A percentile compares a stretch with the other conserved stretches of the same genome.
Conservation (phyloP, 2,888 invertebrate genomes). For the Beris morrisii region DNA sequence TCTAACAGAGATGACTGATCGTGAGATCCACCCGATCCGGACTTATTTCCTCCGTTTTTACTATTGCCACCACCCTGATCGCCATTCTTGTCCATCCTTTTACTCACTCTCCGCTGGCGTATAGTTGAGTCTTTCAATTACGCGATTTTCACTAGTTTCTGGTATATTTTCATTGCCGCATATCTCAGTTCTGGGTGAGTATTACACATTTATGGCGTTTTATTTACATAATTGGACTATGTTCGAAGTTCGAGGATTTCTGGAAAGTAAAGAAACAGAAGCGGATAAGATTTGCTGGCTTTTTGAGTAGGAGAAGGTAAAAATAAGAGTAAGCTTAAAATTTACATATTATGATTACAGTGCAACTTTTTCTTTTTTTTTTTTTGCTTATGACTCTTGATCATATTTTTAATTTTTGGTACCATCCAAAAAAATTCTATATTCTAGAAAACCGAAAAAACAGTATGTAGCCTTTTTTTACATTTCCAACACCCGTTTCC, state of each 20-base stretch:
- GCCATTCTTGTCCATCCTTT: conserved; percentile 79
- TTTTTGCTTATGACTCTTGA: too few relatives aligned
- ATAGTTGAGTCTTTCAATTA: not conserved
- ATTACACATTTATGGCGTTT: not conserved
- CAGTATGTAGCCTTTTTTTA: too few relatives aligned
- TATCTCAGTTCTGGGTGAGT: not conserved
- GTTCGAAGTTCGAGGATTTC: not conserved
- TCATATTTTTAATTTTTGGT: too few relatives aligned
- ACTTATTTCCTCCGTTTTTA: conserved; percentile 54
- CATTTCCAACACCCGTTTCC: too few relatives aligned
- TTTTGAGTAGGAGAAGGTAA: too few relatives aligned
- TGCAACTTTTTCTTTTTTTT: too few relatives aligned
- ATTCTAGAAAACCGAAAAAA: too few relatives aligned
- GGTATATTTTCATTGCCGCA: not conserved
- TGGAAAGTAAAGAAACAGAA: too few relatives aligned
- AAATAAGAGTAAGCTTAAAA: too few relatives aligned
- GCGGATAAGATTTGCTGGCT: too few relatives aligned
- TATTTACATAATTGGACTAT: conserved; percentile 1
- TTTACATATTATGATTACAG: too few relatives aligned
- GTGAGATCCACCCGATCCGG: conserved; percentile 60
- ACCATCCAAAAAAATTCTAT: too few relatives aligned
- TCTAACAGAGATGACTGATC: conserved; percentile 75
- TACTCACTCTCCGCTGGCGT: not conserved
- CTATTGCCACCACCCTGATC: conserved; percentile 62
- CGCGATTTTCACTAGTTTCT: not conserved